Percentiles rank a stretch among this genome's conserved stretches.
phyloP scores from a whole-genome alignment of 2,113 vertebrate genomes.

The Chrysochloris asiatica region DNA sequence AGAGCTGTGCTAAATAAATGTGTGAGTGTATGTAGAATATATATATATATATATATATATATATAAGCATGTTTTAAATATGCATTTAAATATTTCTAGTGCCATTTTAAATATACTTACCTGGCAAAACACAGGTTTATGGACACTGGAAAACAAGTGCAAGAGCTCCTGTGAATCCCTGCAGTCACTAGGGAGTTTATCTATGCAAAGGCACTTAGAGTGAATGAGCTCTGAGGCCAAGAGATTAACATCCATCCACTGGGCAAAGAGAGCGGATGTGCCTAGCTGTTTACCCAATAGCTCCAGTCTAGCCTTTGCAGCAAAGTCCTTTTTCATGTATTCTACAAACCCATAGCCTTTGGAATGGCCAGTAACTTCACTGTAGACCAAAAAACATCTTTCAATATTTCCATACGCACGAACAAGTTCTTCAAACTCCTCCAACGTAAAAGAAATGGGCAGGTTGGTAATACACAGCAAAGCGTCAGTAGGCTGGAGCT shows the following conservation, averaged over 20 bases:
- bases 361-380: slow-evolving; percentile 91
- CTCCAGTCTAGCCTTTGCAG: slow-evolving; percentile 94
- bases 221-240: slow-evolving; percentile 94
- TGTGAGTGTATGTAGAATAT: background rate
- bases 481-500: slow-evolving; percentile 96
- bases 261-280: slow-evolving; percentile 92
- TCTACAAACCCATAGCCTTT: slow-evolving; percentile 99
- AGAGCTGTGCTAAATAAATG: background rate
- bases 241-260: slow-evolving; percentile 98
- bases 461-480: slow-evolving; percentile 97
- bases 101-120: slow-evolving; percentile 80
- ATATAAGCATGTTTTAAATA: no score
- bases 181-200: slow-evolving; percentile 91
- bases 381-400: slow-evolving; percentile 97
- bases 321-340: slow-evolving; percentile 99
- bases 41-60: no score
- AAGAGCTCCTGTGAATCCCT: slow-evolving; percentile 90
- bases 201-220: slow-evolving; percentile 96
- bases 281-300: slow-evolving; percentile 92
- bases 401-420: slow-evolving; percentile 96
- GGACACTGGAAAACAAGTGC: slow-evolving; percentile 90
- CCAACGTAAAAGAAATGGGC: slow-evolving; percentile 87
- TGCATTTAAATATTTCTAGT: background rate
- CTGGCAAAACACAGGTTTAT: slow-evolving; percentile 97
- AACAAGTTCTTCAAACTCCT: slow-evolving; percentile 95